phyloP scores from a whole-genome alignment of 1,140 invertebrate genomes.

The Condylostylus longicornis region DNA sequence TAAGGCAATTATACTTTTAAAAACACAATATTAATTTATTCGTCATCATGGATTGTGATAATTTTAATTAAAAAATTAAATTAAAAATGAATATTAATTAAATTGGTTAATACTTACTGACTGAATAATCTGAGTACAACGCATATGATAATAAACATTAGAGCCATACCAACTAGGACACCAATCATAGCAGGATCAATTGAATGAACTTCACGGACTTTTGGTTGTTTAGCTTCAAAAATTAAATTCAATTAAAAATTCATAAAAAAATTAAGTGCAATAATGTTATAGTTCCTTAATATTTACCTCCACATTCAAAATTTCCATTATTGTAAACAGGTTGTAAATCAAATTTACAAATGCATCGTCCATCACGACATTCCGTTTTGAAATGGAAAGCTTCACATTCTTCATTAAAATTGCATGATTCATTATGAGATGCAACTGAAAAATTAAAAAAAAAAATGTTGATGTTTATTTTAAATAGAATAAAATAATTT shows the following conservation, averaged over 20 bases:
- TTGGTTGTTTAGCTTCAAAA: constrained; percentile 16
- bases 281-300: background rate
- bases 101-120: constrained; percentile 65
- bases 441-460: constrained; percentile 43
- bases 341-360: constrained; percentile 59
- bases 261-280: background rate
- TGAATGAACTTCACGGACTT: constrained; percentile 38
- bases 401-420: constrained; percentile 70
- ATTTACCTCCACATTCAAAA: constrained; percentile 54
- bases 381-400: constrained; percentile 48
- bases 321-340: constrained; percentile 47
- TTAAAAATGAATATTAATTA: too few relatives aligned
- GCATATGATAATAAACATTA: constrained; percentile 91
- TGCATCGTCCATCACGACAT: constrained; percentile 58
- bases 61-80: too few relatives aligned
- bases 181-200: constrained; percentile 83
- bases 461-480: too few relatives aligned
- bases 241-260: background rate
- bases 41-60: too few relatives aligned
- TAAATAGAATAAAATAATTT: too few relatives aligned
- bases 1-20: too few relatives aligned
- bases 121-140: constrained; percentile 82
- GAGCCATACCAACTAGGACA: constrained; percentile 72
- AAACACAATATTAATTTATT: too few relatives aligned
- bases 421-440: constrained; percentile 61